Evolutionary conservation across 2,797 vertebrate genomes (phyloP), one percentile per base, ranked within the genome.

Genomic region (Sylvilagus floridanus): DNA sequence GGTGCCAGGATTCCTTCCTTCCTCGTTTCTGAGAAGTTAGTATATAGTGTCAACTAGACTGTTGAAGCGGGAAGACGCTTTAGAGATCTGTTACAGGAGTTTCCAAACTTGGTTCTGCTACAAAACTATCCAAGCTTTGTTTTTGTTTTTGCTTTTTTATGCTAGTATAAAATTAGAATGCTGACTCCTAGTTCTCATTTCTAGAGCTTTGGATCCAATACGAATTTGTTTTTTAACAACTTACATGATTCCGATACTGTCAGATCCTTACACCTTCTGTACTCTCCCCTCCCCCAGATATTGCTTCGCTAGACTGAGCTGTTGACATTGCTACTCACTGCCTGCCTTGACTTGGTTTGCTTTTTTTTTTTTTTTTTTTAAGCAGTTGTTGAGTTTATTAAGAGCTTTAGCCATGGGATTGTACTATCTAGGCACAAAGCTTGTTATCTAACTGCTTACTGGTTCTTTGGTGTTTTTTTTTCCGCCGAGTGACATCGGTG

Each of bases 1-100:
- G 42, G 12, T 54, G 50, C 73, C 87, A 26, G 63, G 83, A 28
- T 54, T 30, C 28, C 35, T 69, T 30, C 28, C 35, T 69, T 37
- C 30, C 52, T 83, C 13, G 26, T 81, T 96, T 93, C 32, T 92
- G 72, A 42, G 90, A 94, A 95, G 66, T 88, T 79, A 68, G 69
- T 76, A 79, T 47, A 35, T 35, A 50, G 5, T 54, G 28, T 84
- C 32, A 92, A 2, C 65, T 86, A 24, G 62, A 85, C 12, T 77
- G 65, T 65, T 79, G 71, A 95, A 79, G 62, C 75, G 78, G 30
- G 66, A 84, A 76, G 71, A 92, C 4, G 76, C 62, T n/a, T 35
- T 63, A 11, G 37, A 37, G 60, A 78, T 68, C 22, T 14, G 28
- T 65, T 54, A 63, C n/a, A 86, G 26, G 52, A 77, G n/a, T 81